phyloP scores from a whole-genome alignment of 37 sponge, comb jelly and placozoan species.

The Mnemiopsis leidyi region DNA sequence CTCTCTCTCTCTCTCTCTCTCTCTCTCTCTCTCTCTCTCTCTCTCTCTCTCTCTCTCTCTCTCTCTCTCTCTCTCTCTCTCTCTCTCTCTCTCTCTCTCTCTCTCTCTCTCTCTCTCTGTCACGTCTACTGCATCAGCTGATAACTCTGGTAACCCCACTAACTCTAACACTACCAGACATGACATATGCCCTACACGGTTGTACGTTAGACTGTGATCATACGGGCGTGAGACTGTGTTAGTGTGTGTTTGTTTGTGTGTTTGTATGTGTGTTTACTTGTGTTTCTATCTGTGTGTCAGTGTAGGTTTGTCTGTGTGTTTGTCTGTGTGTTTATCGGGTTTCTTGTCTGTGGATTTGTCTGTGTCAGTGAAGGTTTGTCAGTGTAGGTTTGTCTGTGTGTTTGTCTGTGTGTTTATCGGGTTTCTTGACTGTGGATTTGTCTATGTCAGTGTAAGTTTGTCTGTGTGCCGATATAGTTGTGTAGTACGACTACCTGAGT shows the following conservation, averaged over 20 bases:
- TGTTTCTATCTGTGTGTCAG: neutral
- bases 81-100: neutral
- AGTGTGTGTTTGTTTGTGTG: neutral
- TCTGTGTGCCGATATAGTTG: too few relatives aligned
- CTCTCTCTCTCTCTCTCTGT: neutral
- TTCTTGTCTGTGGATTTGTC: neutral
- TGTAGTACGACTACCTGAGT: too few relatives aligned
- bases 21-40: neutral
- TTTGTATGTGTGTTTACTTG: neutral
- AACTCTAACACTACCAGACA: too few relatives aligned
- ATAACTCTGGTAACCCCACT: too few relatives aligned
- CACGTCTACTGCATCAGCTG: too few relatives aligned
- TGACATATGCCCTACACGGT: too few relatives aligned
- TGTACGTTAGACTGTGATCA: too few relatives aligned
- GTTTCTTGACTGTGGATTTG: neutral
- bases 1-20: neutral
- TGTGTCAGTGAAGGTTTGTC: neutral
- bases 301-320: constrained; percentile 15
- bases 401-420: neutral
- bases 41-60: neutral
- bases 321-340: neutral
- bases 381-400: neutral
- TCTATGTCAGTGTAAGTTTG: neutral
- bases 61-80: neutral
- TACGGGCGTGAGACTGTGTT: neutral